Conservation (phyloP, 2,888 invertebrate genomes). For the Sesia bembeciformis region DNA sequence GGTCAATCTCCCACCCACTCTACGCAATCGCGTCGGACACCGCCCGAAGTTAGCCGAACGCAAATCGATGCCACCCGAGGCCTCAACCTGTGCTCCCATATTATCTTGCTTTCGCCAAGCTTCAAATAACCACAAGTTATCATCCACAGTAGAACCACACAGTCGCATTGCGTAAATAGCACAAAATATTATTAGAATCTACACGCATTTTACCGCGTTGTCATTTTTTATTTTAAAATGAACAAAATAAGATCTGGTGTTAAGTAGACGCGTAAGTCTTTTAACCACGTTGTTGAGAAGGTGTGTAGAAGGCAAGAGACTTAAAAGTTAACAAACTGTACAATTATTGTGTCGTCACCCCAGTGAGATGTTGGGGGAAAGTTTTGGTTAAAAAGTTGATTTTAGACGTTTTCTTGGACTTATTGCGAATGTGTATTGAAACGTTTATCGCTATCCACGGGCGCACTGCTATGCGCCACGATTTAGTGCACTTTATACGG, state of each 20-base stretch:
- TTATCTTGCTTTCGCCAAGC: slow-evolving; percentile 50
- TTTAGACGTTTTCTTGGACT: slow-evolving; percentile 52
- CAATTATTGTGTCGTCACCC: slow-evolving; percentile 48
- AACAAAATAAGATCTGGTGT: slow-evolving; percentile 64
- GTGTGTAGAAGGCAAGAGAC: neutral
- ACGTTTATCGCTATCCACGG: slow-evolving; percentile 72
- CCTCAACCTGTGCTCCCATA: slow-evolving; percentile 27
- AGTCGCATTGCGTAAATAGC: neutral
- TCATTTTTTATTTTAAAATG: slow-evolving; percentile 36
- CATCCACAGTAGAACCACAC: slow-evolving; percentile 7
- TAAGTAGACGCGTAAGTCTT: slow-evolving; percentile 38
- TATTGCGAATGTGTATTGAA: slow-evolving; percentile 74
- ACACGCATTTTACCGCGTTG: neutral
- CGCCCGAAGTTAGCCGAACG: slow-evolving; percentile 50
- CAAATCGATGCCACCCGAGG: slow-evolving; percentile 65
- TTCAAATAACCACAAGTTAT: slow-evolving; percentile 26
- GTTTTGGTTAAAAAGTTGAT: slow-evolving; percentile 56
- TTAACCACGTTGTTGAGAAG: neutral
- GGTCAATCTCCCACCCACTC: neutral
- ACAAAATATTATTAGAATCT: neutral
- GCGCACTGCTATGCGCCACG: slow-evolving; percentile 86
- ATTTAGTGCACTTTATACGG: slow-evolving; percentile 81
- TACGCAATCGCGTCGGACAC: slow-evolving; percentile 21
- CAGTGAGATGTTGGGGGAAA: slow-evolving; percentile 63
- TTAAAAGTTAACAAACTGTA: slow-evolving; percentile 37